phyloP scores from a whole-genome alignment of 2,797 vertebrate species.

The Notamacropus eugenii region DNA sequence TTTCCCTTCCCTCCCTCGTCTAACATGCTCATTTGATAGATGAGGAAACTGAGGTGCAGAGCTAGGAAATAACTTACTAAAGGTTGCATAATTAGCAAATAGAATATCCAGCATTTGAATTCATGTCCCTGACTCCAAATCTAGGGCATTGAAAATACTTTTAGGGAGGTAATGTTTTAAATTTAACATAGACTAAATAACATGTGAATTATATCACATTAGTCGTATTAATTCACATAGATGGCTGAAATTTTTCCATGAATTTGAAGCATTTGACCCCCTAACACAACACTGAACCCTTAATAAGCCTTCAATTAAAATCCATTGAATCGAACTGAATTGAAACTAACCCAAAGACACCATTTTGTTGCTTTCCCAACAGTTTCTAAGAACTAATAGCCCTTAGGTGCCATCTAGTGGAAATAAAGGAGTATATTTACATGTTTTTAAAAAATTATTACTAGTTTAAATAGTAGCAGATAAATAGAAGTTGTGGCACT shows the following conservation, averaged over 20 bases:
- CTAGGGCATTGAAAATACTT: background rate
- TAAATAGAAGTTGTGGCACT: background rate
- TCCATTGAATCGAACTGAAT: background rate
- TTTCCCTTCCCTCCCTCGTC: background rate
- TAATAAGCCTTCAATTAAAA: background rate
- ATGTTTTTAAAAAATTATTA: background rate
- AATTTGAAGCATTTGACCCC: background rate
- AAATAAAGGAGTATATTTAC: background rate
- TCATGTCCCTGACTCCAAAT: background rate
- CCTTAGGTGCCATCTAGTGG: conserved; percentile 80
- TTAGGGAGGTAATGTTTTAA: background rate
- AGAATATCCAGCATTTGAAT: background rate
- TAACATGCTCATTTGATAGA: background rate
- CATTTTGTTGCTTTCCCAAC: background rate
- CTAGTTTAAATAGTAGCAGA: background rate
- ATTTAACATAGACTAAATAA: background rate
- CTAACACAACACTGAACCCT: background rate
- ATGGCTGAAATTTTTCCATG: background rate
- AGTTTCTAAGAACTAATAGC: background rate
- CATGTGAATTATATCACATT: background rate
- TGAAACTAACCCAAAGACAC: conserved; percentile 8
- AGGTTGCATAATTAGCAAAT: background rate
- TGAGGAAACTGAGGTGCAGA: background rate
- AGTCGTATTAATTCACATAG: background rate
- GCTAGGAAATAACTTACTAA: background rate